Conservation (phyloP, 2,888 invertebrate species). For the Cosmia trapezina region DNA sequence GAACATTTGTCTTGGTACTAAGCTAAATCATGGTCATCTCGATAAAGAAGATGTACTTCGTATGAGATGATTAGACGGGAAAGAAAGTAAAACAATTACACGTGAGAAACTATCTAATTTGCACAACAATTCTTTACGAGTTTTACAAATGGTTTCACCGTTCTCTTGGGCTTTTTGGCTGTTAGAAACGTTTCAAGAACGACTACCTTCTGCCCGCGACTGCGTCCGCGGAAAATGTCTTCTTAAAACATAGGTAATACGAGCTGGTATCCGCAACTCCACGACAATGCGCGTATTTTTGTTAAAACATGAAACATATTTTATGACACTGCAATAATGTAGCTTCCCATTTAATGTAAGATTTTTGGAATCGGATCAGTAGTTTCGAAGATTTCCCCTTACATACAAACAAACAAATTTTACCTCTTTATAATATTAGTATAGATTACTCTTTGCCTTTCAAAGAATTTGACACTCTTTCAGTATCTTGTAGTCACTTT, state of each 20-base stretch:
- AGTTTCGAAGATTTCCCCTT: too few relatives aligned
- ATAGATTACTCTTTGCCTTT: slow-evolving; percentile 19
- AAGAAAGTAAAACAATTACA: slow-evolving; percentile 71
- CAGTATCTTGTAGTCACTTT: not conserved
- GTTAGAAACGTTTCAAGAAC: slow-evolving; percentile 13
- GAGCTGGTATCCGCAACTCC: too few relatives aligned
- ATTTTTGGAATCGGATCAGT: too few relatives aligned
- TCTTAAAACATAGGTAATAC: too few relatives aligned
- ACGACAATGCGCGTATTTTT: too few relatives aligned
- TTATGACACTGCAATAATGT: too few relatives aligned
- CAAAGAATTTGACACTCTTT: slow-evolving; percentile 20
- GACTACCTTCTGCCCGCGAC: not conserved
- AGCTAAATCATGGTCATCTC: slow-evolving; percentile 54
- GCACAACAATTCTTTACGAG: slow-evolving; percentile 71
- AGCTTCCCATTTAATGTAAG: too few relatives aligned
- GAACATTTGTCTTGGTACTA: slow-evolving; percentile 28
- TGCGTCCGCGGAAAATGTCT: too few relatives aligned
- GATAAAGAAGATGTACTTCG: slow-evolving; percentile 39
- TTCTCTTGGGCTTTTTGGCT: slow-evolving; percentile 58
- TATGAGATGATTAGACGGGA: slow-evolving; percentile 58
- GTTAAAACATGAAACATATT: too few relatives aligned
- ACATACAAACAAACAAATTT: too few relatives aligned
- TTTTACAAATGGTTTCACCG: slow-evolving; percentile 65
- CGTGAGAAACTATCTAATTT: slow-evolving; percentile 75
- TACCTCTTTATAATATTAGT: too few relatives aligned